Base-by-base conservation (phyloP, 2,113 vertebrate species). In the Ceyx melanurus region DNA sequence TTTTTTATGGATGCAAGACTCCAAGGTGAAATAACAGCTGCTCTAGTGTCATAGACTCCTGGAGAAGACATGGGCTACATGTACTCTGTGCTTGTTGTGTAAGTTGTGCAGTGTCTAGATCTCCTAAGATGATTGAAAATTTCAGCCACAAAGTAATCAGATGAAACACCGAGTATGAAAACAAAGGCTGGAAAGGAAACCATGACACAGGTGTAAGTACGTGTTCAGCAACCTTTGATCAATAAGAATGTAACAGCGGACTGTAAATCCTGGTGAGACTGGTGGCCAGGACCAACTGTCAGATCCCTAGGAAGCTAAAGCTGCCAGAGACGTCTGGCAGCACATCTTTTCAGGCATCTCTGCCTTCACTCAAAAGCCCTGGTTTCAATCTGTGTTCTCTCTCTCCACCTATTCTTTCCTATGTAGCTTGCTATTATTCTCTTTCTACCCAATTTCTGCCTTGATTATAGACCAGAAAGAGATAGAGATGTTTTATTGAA, bases 401-500 rank as follows among this genome's bases (percentile, higher is more conserved):
- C 31, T 92, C 35, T 88, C 53, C 67, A 87, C 61, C 58, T 77
- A 54, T 72, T 94, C 77, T 72, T 88, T 85, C 45, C 33, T 10
- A 33, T 29, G 5, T 48, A 65, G 33, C 43, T 89, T 60, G 16
- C 73, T 91, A 82, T 78, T 86, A 76, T 86, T 87, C 62, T 92
- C 53, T 87, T 89, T 90, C 70, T 72, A 60, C 64, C 46, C 71
- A 81, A 60, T 89, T 82, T 88, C 64, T 93, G 61, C 56, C 43
- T 92, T 78, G 48, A 88, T 83, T 82, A 81, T 28, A 75, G 53
- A 76, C 50, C 35, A 75, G 73, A 92, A 87, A 85, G 60, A 68
- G 85, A 87, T n/a, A 83, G 58, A 84, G 82, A 76, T 71, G 62
- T 92, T 81, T 95, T 86, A 90, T 22, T 89, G 88, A 93, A 85